Evolutionary conservation across 2,113 vertebrate species (phyloP), one percentile per base, ranked within the genome.

Genomic region (Entomyzon cyanotis): DNA sequence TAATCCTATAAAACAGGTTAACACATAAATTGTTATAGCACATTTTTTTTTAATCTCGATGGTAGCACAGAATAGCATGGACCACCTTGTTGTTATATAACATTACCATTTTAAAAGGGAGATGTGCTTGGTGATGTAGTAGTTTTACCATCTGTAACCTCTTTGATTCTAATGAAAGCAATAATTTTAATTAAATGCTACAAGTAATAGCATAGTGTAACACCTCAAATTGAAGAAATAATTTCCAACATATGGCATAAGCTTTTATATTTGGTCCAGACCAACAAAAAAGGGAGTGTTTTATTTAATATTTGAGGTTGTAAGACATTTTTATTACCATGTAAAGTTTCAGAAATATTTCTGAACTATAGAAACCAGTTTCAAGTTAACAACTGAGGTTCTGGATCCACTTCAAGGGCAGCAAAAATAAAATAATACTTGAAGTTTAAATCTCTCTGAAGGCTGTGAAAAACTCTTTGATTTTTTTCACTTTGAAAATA

Each of bases 271-370:
- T 94, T 89, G 70, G 59, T 93, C 76, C 93, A 90, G 90, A 88
- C 27, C 53, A 88, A 87, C 10, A 59, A n/a, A 31, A 71, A 81
- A 84, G 68, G 37, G 84, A 85, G 56, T 77, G 62, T 77, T 97
- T 96, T 95, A 90, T 96, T 97, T 96, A 94, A 96, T 95, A 90
- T 94, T 90, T 84, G 79, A 91, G 55, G 79, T 92, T 94, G 87
- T 94, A 93, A 93, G 92, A 95, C 94, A 93, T 95, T 97, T 97
- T 97, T 97, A 96, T 97, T 95, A 87, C 81, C 89, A 94, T 91
- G 82, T 96, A 93, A 95, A 96, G 81, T 94, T 93, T 90, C 91
- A 89, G 85, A 90, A 95, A 97, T 89, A 64, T 96, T 92, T 96
- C 95, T 94, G 90, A 97, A 93, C 84, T 88, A 89, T 39, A 91